Conservation (phyloP, 2,113 vertebrate species). For the Varanus komodoensis region DNA sequence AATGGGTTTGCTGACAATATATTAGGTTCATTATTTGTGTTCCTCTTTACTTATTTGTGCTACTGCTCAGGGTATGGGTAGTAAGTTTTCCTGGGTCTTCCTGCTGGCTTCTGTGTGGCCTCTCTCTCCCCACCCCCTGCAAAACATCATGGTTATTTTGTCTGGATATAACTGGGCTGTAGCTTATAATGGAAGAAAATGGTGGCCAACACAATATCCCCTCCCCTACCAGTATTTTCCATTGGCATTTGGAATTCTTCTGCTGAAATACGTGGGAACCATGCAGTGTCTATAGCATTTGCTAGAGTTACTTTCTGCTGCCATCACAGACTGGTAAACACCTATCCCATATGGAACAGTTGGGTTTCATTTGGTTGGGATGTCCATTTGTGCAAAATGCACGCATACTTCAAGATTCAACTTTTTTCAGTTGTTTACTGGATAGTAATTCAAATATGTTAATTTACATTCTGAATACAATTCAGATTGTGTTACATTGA, state of each 20-base stretch:
- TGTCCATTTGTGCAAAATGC: not conserved
- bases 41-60: not conserved
- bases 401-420: not conserved
- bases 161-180: no score
- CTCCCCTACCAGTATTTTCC: not conserved
- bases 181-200: not conserved
- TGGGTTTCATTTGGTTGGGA: not conserved
- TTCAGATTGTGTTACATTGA: not conserved
- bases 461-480: not conserved
- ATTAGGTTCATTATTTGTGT: not conserved
- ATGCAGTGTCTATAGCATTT: not conserved
- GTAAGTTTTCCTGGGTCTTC: no score
- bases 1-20: not conserved
- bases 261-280: not conserved
- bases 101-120: no score
- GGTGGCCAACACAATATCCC: not conserved
- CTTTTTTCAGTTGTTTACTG: not conserved
- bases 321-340: not conserved
- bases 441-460: not conserved
- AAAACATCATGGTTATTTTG: no score
- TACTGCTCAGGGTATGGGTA: no score
- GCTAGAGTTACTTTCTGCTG: not conserved
- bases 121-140: no score
- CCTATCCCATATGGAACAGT: not conserved
- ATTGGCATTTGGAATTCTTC: not conserved